Evolutionary conservation across 2,888 invertebrate species (phyloP).

Genomic region (Diplazon laetatorius): DNA sequence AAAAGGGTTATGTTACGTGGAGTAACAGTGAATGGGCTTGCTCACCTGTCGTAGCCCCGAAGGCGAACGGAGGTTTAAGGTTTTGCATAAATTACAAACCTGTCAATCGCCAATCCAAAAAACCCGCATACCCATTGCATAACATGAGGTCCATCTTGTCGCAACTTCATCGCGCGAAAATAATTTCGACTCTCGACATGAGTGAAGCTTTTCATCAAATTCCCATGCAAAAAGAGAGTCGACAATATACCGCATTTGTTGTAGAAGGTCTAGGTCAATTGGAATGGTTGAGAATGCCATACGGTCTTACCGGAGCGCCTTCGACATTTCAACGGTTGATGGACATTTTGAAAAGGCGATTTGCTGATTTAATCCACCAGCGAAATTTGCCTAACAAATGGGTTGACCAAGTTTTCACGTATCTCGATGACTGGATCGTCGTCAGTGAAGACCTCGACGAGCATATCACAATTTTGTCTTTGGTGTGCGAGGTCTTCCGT

Average conservation of each 20-base stretch:
- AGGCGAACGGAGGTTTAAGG: constrained; percentile 27
- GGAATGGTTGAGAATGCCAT: constrained; percentile 60
- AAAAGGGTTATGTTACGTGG: constrained; percentile 41
- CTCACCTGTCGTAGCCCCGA: constrained; percentile 53
- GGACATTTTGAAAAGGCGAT: constrained; percentile 47
- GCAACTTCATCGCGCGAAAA: constrained; percentile 35
- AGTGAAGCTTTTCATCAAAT: constrained; percentile 60
- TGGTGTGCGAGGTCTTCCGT: constrained; percentile 9
- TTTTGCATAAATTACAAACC: constrained; percentile 53
- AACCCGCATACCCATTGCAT: constrained; percentile 55
- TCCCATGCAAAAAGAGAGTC: constrained; percentile 39
- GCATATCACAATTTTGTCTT: constrained; percentile 16
- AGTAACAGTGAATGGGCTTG: constrained; percentile 52
- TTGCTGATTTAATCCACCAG: constrained; percentile 29
- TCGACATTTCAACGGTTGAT: constrained; percentile 56
- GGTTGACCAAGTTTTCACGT: constrained; percentile 22
- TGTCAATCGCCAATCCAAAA: constrained; percentile 48
- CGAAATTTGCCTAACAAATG: constrained; percentile 28
- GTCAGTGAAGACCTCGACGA: constrained; percentile 34
- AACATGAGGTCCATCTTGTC: constrained; percentile 57
- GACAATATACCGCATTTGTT: constrained; percentile 33
- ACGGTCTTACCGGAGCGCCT: constrained; percentile 56
- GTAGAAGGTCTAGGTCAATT: no score
- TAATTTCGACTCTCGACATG: constrained; percentile 9
- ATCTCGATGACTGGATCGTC: constrained; percentile 37